phyloP scores from a whole-genome alignment of 2,113 vertebrate species.

The Chaetura pelagica region DNA sequence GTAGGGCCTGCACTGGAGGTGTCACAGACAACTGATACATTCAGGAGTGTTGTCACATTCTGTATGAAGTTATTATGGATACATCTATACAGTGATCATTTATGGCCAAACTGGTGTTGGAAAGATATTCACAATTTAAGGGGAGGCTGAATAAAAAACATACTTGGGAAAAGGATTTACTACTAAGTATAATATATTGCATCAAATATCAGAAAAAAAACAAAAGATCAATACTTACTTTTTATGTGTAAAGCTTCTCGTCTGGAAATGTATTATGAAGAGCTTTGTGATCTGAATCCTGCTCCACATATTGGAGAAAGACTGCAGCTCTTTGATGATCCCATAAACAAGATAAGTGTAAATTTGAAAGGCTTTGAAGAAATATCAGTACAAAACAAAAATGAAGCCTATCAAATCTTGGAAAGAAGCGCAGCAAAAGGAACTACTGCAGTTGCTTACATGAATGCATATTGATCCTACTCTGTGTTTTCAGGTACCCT shows the following conservation, averaged over 20 bases:
- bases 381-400: constrained; percentile 87
- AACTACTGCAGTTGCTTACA: constrained; percentile 84
- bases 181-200: constrained; percentile 86
- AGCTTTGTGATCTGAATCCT: constrained; percentile 86
- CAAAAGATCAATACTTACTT: constrained; percentile 78
- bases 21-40: constrained; percentile 84
- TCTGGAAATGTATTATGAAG: constrained; percentile 89
- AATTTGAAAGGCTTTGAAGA: constrained; percentile 89
- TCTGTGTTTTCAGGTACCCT: constrained; percentile 87
- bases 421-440: constrained; percentile 85
- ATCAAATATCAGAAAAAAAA: constrained; percentile 88
- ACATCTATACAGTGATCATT: constrained; percentile 87
- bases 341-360: constrained; percentile 86
- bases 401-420: constrained; percentile 88
- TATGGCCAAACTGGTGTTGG: constrained; percentile 91
- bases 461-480: constrained; percentile 89
- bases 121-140: constrained; percentile 92
- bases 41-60: constrained; percentile 84
- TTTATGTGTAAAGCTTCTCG: constrained; percentile 86
- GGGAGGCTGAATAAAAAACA: constrained; percentile 83
- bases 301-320: constrained; percentile 81
- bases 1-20: constrained; percentile 79
- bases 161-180: constrained; percentile 91
- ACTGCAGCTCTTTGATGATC: constrained; percentile 87
- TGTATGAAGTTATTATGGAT: constrained; percentile 91